Percentiles rank a stretch among this genome's conserved stretches.
Conservation (phyloP, 2,113 vertebrate species). For the Grammomys dolichurus region DNA sequence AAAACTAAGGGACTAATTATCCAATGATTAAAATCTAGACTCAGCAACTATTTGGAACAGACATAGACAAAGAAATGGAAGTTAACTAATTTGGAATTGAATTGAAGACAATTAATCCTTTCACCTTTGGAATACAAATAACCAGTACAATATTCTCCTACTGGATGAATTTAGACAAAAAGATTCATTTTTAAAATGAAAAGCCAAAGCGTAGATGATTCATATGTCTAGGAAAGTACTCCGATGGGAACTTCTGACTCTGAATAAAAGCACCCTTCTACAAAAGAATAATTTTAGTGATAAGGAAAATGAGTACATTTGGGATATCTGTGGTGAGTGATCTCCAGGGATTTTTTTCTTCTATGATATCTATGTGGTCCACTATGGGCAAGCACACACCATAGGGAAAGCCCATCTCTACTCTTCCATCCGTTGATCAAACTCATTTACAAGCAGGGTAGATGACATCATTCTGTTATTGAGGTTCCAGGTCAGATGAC, state of each 20-base stretch:
- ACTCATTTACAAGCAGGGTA: background rate
- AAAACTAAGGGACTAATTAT: background rate
- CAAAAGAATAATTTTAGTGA: conserved; percentile 63
- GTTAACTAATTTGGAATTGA: conserved; percentile 42
- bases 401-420: background rate
- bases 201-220: conserved; percentile 62
- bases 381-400: background rate
- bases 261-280: conserved; percentile 62
- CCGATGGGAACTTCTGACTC: conserved; percentile 37
- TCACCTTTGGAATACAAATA: conserved; percentile 62
- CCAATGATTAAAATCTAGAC: background rate
- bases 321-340: conserved; percentile 27
- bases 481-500: too few relatives aligned
- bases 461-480: background rate
- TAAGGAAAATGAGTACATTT: conserved; percentile 44
- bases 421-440: background rate
- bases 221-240: conserved; percentile 63
- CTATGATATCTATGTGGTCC: background rate
- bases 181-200: conserved; percentile 62
- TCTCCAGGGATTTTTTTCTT: background rate
- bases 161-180: conserved; percentile 44
- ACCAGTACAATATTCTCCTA: background rate
- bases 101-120: conserved; percentile 40
- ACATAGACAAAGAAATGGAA: conserved; percentile 55
- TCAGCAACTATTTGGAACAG: conserved; percentile 63